Conservation (phyloP, 2,888 invertebrate species). For the Dastarcus helophoroides region DNA sequence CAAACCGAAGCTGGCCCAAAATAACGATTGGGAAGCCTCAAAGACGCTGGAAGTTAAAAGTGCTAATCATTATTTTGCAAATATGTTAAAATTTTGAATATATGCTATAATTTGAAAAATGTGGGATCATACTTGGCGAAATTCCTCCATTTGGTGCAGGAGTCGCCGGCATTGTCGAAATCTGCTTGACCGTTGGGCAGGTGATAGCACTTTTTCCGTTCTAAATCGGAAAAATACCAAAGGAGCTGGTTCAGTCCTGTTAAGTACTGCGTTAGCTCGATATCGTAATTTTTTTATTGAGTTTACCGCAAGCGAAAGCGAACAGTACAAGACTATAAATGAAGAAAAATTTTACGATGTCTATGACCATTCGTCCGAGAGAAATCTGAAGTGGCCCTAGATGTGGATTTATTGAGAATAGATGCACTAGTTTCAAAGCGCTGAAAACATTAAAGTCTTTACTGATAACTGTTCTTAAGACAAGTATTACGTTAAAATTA, state of each 20-base stretch:
- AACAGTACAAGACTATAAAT: constrained; percentile 87
- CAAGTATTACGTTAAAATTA: too few species aligned
- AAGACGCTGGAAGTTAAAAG: constrained; percentile 54
- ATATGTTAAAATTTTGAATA: too few species aligned
- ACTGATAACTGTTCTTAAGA: too few species aligned
- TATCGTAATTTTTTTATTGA: too few species aligned
- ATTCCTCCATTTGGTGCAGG: constrained; percentile 78
- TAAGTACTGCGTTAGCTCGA: constrained; percentile 6
- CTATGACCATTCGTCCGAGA: constrained; percentile 84
- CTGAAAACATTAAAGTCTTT: too few species aligned
- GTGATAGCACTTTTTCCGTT: constrained; percentile 67
- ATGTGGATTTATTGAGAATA: constrained; percentile 94
- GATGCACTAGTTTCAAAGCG: constrained; percentile 88
- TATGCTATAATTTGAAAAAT: too few species aligned
- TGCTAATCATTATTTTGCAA: constrained; percentile 2
- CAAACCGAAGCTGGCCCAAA: constrained; percentile 94
- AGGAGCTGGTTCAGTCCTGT: constrained; percentile 74
- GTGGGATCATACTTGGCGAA: constrained; percentile 65
- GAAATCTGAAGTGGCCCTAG: constrained; percentile 90
- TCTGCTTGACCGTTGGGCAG: constrained; percentile 60
- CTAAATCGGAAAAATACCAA: constrained; percentile 88
- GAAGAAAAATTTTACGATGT: constrained; percentile 93
- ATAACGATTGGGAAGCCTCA: constrained; percentile 88
- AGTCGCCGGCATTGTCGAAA: constrained; percentile 63
- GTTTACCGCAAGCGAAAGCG: constrained; percentile 88